A percentile compares a stretch with the other conserved stretches of the same genome.
Conservation (phyloP, 2,888 invertebrate species). For the Elysia crispata region DNA sequence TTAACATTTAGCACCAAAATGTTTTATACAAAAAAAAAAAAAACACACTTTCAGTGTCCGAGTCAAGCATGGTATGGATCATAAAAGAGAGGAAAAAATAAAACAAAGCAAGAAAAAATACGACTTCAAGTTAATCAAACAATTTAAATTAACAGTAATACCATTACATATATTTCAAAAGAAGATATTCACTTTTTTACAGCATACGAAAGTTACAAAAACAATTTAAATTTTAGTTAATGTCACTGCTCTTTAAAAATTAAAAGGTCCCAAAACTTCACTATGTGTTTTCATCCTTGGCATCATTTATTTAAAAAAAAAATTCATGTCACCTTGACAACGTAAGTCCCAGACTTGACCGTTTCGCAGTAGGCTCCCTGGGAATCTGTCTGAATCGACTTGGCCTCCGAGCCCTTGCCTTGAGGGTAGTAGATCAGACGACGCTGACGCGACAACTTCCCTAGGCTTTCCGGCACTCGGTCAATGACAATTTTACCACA, state of each 20-base stretch:
- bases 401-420: constrained; percentile 64
- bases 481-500: constrained; percentile 79
- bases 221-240: no score
- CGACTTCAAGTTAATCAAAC: not conserved
- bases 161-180: not conserved
- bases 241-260: not conserved
- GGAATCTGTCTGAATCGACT: constrained; percentile 73
- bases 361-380: constrained; percentile 87
- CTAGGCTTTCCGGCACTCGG: constrained; percentile 71
- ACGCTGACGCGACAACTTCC: constrained; percentile 60
- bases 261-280: not conserved
- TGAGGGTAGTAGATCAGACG: constrained; percentile 68
- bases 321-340: constrained; percentile 74
- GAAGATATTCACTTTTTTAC: not conserved
- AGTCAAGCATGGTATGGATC: no score
- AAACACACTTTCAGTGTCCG: no score
- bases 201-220: no score
- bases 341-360: constrained; percentile 86
- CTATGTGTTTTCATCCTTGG: not conserved
- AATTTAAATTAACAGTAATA: not conserved
- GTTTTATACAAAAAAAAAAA: no score
- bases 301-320: not conserved
- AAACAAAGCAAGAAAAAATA: no score
- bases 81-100: no score
- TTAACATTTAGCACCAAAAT: no score